Evolutionary conservation across 1,140 invertebrate species (phyloP).

Genomic region (Caerostris darwini): DNA sequence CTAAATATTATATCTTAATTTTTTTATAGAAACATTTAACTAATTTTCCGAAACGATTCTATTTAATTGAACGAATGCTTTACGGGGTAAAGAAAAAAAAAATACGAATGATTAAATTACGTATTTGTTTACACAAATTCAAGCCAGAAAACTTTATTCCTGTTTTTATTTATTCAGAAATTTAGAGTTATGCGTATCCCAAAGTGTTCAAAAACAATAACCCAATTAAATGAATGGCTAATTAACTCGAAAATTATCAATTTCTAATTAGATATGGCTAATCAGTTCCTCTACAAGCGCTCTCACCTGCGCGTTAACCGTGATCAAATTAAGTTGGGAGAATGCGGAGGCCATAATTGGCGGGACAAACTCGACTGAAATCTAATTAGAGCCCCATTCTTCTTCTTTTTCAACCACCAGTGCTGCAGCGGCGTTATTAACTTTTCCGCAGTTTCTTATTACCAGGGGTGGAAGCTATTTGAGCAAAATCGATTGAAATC

Average conservation of each 20-base stretch:
- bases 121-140: too few species aligned
- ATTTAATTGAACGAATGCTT: too few species aligned
- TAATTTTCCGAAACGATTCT: too few species aligned
- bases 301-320: slow-evolving; percentile 52
- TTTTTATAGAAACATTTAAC: too few species aligned
- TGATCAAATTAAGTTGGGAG: slow-evolving; percentile 59
- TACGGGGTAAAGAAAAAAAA: too few species aligned
- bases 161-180: too few species aligned
- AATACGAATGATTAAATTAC: too few species aligned
- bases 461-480: slow-evolving; percentile 1
- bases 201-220: not conserved
- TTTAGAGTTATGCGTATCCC: too few species aligned
- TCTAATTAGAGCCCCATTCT: slow-evolving; percentile 21
- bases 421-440: not conserved
- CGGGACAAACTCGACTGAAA: slow-evolving; percentile 57
- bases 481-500: not conserved
- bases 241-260: slow-evolving; percentile 70
- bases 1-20: too few species aligned
- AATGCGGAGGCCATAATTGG: slow-evolving; percentile 57
- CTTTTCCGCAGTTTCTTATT: slow-evolving; percentile 28
- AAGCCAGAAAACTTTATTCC: too few species aligned
- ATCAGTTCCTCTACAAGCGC: slow-evolving; percentile 63
- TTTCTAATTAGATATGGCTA: slow-evolving; percentile 73
- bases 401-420: slow-evolving; percentile 10
- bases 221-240: not conserved